These are phyloP conservation scores for Cydia splendana DNA, from an alignment of 1,140 invertebrate species.

Conservation along the genomic window DNA sequence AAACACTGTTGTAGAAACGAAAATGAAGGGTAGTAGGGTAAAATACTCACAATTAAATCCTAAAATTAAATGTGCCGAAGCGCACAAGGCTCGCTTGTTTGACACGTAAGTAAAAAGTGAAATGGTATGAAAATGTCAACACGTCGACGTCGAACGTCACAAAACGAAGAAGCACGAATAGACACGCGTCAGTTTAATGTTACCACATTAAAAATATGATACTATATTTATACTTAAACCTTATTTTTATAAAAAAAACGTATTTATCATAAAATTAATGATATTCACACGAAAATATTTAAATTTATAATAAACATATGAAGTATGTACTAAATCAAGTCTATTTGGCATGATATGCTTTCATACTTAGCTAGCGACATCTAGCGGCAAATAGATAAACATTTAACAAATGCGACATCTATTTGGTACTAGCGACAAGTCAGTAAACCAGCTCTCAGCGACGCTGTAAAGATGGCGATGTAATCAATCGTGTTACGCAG, in stretches of 20 bases:
- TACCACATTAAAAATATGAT: conserved; percentile 35
- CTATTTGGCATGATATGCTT: neutral
- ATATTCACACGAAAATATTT: neutral
- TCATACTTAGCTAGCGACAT: neutral
- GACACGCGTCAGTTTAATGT: conserved; percentile 64
- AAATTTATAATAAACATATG: too few species aligned
- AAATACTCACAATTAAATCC: conserved; percentile 69
- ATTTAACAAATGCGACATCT: neutral
- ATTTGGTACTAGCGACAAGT: neutral
- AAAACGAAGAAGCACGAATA: conserved; percentile 22
- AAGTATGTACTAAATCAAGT: too few species aligned
- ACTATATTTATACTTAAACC: neutral
- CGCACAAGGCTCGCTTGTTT: conserved; percentile 61
- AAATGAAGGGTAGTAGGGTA: conserved; percentile 2
- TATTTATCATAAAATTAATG: neutral
- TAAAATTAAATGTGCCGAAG: conserved; percentile 72
- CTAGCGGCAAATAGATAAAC: neutral
- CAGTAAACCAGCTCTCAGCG: neutral
- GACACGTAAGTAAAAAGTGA: conserved; percentile 78
- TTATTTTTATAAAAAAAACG: neutral
- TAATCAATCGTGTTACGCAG: neutral
- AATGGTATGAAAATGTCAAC: conserved; percentile 52
- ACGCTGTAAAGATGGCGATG: neutral
- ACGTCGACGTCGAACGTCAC: conserved; percentile 42
- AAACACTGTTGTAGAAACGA: neutral